Base-by-base conservation (phyloP, 1,140 invertebrate species). In the Calosoma granatense region DNA sequence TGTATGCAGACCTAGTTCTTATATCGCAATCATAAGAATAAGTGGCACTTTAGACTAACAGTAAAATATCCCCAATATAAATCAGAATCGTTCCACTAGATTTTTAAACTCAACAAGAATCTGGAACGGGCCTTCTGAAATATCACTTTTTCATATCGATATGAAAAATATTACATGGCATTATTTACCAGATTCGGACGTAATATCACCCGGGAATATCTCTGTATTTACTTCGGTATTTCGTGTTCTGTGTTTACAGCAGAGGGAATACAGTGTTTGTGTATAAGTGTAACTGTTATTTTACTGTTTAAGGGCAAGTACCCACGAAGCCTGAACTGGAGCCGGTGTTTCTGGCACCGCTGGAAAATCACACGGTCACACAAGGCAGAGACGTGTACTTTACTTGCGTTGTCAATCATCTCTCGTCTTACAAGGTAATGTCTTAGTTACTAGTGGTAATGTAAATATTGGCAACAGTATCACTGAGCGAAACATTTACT, bases 331-430 rank as follows among this genome's bases (percentile, higher is more conserved):
- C 74, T 23, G 79, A 79, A 63, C 54, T 75, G 54, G 76, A 83
- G 63, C 90, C 90, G 17, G 83, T 88, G 68, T 94, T 94, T 73
- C 78, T 92, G 61, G 82, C 83, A 4, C 83, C 86, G n/a, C 70
- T 95, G 62, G 87, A 90, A 66, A 94, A 95, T 71, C 78, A 90
- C 56, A 93, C 90, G 6, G 87, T 92, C 22, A 84, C 89, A 39
- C 86, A 92, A 72, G 91, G 91, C 30, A 77, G 90, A 43, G 90
- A 93, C 67, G 81, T 92, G 19, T 85, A 81, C 61, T 92, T 94
- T 69, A 91, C 90, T 9, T 94, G 91, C 67, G 84, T 90, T 55
- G 90, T 94, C 59, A 91, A 92, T 71, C 87, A 92, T 74, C 79
- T 94, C 22, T 86, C 86, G 53, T 73, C 77, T 58, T 93, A 89